These are phyloP conservation scores for Lasioglossum leucozonium DNA, from an alignment of 2,888 invertebrate genomes.

Conservation along the genomic window DNA sequence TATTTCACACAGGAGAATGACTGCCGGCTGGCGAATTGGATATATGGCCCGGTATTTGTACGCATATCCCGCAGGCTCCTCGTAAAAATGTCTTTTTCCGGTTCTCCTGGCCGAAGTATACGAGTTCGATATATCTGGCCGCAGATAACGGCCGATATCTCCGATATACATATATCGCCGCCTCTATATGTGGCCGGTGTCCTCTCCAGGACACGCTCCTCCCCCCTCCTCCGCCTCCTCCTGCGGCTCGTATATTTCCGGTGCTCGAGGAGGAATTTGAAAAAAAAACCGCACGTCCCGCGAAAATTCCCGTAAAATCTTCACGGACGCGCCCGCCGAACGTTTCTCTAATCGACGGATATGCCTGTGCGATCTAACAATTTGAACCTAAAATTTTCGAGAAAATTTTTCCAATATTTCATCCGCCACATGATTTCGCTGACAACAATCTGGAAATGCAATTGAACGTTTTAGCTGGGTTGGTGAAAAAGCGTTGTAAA, in stretches of 20 bases:
- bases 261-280: conserved; percentile 39
- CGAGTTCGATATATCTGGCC: conserved; percentile 70
- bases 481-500: too few species aligned
- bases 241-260: conserved; percentile 56
- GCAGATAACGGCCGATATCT: conserved; percentile 83
- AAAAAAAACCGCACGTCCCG: conserved; percentile 30
- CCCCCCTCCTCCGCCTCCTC: conserved; percentile 46
- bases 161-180: conserved; percentile 82
- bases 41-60: conserved; percentile 61
- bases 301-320: background rate
- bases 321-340: background rate
- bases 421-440: too few species aligned
- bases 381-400: background rate
- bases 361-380: background rate
- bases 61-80: conserved; percentile 76
- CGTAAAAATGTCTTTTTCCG: conserved; percentile 82
- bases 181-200: conserved; percentile 64
- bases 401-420: background rate
- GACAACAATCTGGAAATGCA: too few species aligned
- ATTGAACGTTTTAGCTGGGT: too few species aligned
- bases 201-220: conserved; percentile 40
- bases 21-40: conserved; percentile 48
- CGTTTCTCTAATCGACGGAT: background rate
- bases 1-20: conserved; percentile 64
- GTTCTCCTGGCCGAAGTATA: conserved; percentile 71